These are phyloP conservation scores for Linyphia triangularis DNA, from an alignment of 2,888 invertebrate genomes.

Conservation along the genomic window DNA sequence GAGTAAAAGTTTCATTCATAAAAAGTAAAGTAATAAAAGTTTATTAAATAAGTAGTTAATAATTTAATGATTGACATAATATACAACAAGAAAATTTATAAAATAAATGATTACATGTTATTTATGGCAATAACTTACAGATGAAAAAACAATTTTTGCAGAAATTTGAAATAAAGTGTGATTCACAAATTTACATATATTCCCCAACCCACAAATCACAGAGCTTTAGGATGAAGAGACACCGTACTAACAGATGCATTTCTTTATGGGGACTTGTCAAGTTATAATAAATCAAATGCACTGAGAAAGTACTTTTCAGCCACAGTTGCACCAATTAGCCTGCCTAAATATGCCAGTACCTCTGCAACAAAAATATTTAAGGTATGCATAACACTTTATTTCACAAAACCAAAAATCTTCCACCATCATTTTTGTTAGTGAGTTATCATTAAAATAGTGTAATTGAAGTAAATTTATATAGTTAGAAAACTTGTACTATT, in stretches of 20 bases:
- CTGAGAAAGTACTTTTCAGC: slow-evolving; percentile 35
- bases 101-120: slow-evolving; percentile 43
- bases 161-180: slow-evolving; percentile 14
- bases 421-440: background rate
- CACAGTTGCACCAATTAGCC: slow-evolving; percentile 40
- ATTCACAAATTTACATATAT: slow-evolving; percentile 49
- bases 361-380: slow-evolving; percentile 37
- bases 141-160: slow-evolving; percentile 19
- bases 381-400: background rate
- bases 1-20: too few species aligned
- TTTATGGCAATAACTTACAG: slow-evolving; percentile 38
- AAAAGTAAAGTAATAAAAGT: too few species aligned
- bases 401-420: background rate
- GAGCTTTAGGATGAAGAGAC: slow-evolving; percentile 70
- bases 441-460: too few species aligned
- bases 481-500: too few species aligned
- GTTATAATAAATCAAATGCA: slow-evolving; percentile 31
- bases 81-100: slow-evolving; percentile 19
- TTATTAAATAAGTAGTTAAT: too few species aligned
- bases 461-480: too few species aligned
- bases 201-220: slow-evolving; percentile 72
- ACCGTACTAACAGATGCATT: slow-evolving; percentile 48
- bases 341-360: slow-evolving; percentile 62
- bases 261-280: slow-evolving; percentile 1
- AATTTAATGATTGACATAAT: too few species aligned